Evolutionary conservation across 2,113 vertebrate genomes (phyloP), one percentile per base, ranked within the genome.

Genomic region (Origma solitaria): DNA sequence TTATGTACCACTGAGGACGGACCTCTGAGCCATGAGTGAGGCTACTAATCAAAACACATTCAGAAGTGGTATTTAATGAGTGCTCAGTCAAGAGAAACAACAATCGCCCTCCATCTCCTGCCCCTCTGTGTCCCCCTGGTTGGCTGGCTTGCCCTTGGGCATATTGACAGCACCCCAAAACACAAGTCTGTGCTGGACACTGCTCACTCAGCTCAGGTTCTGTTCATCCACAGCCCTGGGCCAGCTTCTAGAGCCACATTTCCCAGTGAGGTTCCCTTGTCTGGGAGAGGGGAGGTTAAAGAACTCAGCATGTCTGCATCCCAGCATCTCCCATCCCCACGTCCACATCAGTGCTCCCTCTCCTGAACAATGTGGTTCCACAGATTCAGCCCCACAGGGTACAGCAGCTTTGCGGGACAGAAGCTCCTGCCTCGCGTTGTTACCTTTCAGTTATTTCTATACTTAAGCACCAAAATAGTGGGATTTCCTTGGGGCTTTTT

Each of bases 61-160:
- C 9, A 4, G 8, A 37, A 25, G 19, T 14, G 11, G 31, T 25
- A 69, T 45, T 28, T 68, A 61, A 40, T 0, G 0, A 68, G n/a
- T 3, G 33, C 37, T 35, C 54, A 62, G 15, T 21, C 30, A 72
- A 47, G 42, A 47, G 33, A 37, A 83, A 28, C 13, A 62, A 50
- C 14, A 6, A 51, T 12, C 13, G 57, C 25, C 15, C n/a, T 62
- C 27, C 19, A 40, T 12, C 38, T 68, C 13, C 33, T 28, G 35
- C 31, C 40, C 70, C 45, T 16, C 28, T 24, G 14, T 30, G 47
- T 42, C 42, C 37, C 49, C 54, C 68, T 42, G 61, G 42, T 20
- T 35, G 47, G 47, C 66, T 62, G 60, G 12, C 30, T 42, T 85
- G 44, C 42, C 47, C 65, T 30, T 27, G 30, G 40, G 27, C 11